These are phyloP conservation scores for Drosophila setosimentum DNA, from an alignment of 2,888 invertebrate genomes.

Conservation along the genomic window DNA sequence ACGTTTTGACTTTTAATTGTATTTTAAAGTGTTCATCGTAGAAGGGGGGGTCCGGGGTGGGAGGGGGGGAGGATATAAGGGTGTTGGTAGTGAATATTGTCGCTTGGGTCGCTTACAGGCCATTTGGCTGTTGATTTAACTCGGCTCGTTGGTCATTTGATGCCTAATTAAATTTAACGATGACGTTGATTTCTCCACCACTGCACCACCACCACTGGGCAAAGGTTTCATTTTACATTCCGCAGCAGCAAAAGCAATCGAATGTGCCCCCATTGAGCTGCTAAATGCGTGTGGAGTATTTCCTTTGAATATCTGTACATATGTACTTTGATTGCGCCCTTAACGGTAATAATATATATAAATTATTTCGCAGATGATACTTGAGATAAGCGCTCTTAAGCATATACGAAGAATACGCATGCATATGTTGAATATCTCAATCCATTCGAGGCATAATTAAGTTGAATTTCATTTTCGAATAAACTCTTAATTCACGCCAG, in stretches of 20 bases:
- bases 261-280: conserved; percentile 34
- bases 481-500: background rate
- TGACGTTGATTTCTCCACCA: conserved; percentile 64
- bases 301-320: background rate
- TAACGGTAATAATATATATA: background rate
- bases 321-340: background rate
- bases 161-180: conserved; percentile 84
- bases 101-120: conserved; percentile 70
- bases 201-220: conserved; percentile 8
- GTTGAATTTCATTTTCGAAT: no score
- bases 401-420: background rate
- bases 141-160: conserved; percentile 78
- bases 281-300: conserved; percentile 13
- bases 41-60: background rate
- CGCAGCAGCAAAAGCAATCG: conserved; percentile 20
- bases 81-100: conserved; percentile 2
- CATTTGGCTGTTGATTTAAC: conserved; percentile 81
- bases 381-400: background rate
- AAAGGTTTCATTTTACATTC: conserved; percentile 55
- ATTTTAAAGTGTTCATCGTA: conserved; percentile 67
- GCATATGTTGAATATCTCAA: background rate
- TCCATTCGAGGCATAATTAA: background rate
- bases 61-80: conserved; percentile 1
- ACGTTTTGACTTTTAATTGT: conserved; percentile 79
- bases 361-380: conserved; percentile 1